Evolutionary conservation across 2,797 vertebrate genomes (phyloP), one percentile per base, ranked within the genome.

Genomic region (Syngnathus rostellatus): DNA sequence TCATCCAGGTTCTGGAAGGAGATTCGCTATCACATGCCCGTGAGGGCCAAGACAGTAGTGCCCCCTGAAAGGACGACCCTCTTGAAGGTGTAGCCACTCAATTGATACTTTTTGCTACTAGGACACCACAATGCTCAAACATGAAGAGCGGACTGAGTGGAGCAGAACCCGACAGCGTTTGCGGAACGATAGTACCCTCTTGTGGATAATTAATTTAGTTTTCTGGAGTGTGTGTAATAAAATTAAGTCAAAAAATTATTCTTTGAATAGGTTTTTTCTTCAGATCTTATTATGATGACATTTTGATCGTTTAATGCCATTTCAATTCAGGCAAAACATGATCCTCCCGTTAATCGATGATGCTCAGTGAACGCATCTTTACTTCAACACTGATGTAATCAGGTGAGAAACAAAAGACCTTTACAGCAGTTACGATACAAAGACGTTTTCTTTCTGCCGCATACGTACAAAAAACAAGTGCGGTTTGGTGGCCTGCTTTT

Each of bases 11-110:
- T 97, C 81, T 98, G 96, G 95, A 97, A 94, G 74, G 87, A 93
- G n/a, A 81, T 98, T 21, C 86, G 91, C 60, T 98, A 95, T 71
- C 82, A 89, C 11, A 97, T 98, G 96, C 95, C 96, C 0, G 81
- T 90, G 39, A 83, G 78, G 74, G 87, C 89, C 41, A 90, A 89
- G 74, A 84, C 81, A 53, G 69, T 1, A 0, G 0, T 37, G 12
- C 65, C 76, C 66, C 76, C 81, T 0, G 75, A 84, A 53, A 81
- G 67, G 53, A 83, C 61, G 0, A 53, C 67, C 1, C 68, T 85
- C 50, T 40, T 87, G 58, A 72, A 71, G 48, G 9, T 76, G 25
- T 78, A 74, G 79, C 31, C 25, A 16, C 10, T 5, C 60, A 19
- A 50, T 19, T 1, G 46, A 19, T 50, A 7, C 6, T 8, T 6